Evolutionary conservation across 1,140 invertebrate species (phyloP).

Genomic region (Muscidifurax raptorellus): DNA sequence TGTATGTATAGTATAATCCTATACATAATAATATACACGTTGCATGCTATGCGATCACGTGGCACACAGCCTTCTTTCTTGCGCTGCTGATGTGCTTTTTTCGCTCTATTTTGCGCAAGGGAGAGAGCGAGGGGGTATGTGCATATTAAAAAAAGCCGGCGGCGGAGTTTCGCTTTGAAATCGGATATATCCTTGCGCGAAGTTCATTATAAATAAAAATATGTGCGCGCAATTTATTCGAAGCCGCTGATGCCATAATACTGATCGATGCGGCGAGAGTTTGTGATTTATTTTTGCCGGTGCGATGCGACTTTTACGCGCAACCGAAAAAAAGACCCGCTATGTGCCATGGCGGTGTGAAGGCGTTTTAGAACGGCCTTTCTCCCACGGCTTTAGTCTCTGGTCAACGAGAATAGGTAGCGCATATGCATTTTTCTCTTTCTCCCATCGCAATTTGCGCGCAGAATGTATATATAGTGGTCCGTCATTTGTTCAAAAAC

Average conservation of each 20-base stretch:
- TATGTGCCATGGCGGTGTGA: too few species aligned
- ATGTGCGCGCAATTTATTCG: too few species aligned
- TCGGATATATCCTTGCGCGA: not conserved
- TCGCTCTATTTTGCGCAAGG: conserved; percentile 10
- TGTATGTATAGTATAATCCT: not conserved
- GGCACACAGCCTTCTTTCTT: not conserved
- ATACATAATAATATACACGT: not conserved
- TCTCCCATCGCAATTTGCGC: too few species aligned
- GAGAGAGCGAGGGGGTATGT: not conserved
- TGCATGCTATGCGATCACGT: not conserved
- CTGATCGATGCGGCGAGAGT: too few species aligned
- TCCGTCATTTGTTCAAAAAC: too few species aligned
- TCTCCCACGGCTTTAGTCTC: too few species aligned
- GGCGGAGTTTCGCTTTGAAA: not conserved
- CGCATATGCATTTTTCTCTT: too few species aligned
- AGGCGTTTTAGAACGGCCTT: too few species aligned
- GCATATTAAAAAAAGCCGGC: not conserved
- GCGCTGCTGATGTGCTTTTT: not conserved
- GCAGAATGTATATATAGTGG: too few species aligned
- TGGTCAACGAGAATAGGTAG: too few species aligned
- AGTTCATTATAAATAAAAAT: too few species aligned
- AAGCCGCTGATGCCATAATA: too few species aligned
- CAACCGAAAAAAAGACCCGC: not conserved
- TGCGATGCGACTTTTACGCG: not conserved
- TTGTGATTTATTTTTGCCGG: not conserved